Conservation (phyloP, 2,797 vertebrate species). For the Xiphorhynchus erythropygius region DNA sequence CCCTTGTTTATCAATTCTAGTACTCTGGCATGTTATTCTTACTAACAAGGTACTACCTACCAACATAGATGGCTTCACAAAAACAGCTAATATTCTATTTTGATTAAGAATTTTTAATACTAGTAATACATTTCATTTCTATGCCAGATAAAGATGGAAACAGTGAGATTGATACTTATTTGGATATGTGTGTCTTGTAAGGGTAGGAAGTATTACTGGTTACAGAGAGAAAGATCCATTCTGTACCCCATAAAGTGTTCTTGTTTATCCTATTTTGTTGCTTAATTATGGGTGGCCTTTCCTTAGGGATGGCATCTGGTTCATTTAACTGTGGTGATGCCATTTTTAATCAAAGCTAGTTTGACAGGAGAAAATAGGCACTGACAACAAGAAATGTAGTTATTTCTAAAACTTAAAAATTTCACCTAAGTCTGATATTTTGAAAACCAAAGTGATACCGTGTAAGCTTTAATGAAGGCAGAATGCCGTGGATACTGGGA, state of each 20-base stretch:
- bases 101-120: background rate
- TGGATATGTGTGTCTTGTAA: background rate
- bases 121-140: background rate
- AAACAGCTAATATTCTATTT: background rate
- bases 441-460: background rate
- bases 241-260: background rate
- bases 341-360: background rate
- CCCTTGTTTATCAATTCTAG: background rate
- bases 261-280: background rate
- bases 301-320: background rate
- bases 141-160: background rate
- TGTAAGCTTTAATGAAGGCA: background rate
- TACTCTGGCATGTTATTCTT: background rate
- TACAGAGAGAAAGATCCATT: background rate
- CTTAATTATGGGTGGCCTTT: background rate
- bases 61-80: background rate
- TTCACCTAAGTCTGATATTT: background rate
- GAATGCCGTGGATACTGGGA: background rate
- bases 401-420: background rate
- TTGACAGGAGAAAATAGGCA: background rate
- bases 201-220: background rate
- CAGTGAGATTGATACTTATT: background rate
- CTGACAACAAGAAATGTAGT: background rate
- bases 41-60: background rate
- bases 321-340: conserved; percentile 2